Conservation (phyloP, 2,888 invertebrate genomes). For the Cephus nigrinus region DNA sequence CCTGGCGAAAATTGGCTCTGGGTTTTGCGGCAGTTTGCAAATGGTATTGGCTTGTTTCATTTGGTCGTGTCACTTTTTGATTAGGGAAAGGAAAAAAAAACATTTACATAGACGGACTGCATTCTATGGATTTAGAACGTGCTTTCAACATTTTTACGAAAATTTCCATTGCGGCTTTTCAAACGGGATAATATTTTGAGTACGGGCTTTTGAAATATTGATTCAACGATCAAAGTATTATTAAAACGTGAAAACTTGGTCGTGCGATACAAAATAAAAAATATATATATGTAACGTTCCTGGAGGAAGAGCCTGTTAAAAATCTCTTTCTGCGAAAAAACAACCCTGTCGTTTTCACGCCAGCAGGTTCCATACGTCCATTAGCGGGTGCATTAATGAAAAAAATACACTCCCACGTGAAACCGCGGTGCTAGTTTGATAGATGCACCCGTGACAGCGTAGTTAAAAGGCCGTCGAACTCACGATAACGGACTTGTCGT, state of each 20-base stretch:
- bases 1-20: conserved; percentile 10
- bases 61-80: conserved; percentile 6
- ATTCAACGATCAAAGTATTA: neutral
- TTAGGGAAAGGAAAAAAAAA: neutral
- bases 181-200: neutral
- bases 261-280: neutral
- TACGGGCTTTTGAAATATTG: neutral
- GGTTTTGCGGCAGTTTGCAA: conserved; percentile 24
- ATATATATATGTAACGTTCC: neutral
- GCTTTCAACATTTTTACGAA: neutral
- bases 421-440: conserved; percentile 20
- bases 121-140: neutral
- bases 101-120: neutral
- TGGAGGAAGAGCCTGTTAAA: neutral
- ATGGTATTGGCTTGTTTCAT: conserved; percentile 13
- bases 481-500: conserved; percentile 30
- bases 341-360: neutral
- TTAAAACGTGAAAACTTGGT: neutral
- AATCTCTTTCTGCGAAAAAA: neutral
- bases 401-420: neutral
- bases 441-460: conserved; percentile 24
- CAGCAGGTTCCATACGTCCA: neutral
- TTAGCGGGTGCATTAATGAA: neutral
- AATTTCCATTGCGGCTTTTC: neutral
- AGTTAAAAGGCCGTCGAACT: conserved; percentile 22